A percentile compares a stretch with the other conserved stretches of the same genome.
phyloP scores from a whole-genome alignment of 2,888 invertebrate genomes.

The Baronia brevicornis region DNA sequence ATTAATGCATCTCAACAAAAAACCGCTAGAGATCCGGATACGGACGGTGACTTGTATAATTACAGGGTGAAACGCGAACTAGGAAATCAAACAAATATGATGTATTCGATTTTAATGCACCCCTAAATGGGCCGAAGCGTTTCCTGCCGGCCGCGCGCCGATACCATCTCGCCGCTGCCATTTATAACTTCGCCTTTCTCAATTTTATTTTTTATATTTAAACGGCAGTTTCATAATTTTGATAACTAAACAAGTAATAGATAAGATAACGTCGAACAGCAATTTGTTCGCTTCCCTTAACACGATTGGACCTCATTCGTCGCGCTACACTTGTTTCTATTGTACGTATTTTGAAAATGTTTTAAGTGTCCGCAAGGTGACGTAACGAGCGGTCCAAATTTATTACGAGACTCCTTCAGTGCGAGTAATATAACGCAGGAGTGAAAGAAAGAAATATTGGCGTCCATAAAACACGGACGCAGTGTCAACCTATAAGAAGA shows the following conservation, averaged over 20 bases:
- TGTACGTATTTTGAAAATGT: constrained; percentile 22
- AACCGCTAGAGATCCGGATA: constrained; percentile 61
- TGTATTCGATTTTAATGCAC: constrained; percentile 77
- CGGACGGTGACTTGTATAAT: constrained; percentile 72
- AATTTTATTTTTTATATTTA: constrained; percentile 43
- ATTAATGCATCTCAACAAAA: constrained; percentile 70
- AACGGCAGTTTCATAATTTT: constrained; percentile 59
- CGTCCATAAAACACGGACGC: constrained; percentile 45
- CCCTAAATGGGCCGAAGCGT: constrained; percentile 73
- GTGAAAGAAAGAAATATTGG: constrained; percentile 54
- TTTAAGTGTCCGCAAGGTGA: constrained; percentile 21
- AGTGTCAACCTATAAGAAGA: constrained; percentile 49
- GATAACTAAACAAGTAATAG: constrained; percentile 55
- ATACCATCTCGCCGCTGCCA: constrained; percentile 31
- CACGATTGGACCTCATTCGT: constrained; percentile 28
- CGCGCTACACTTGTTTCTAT: constrained; percentile 28
- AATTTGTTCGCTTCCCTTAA: constrained; percentile 41
- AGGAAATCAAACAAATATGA: constrained; percentile 78
- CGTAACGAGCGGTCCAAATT: constrained; percentile 25
- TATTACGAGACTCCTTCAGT: constrained; percentile 35
- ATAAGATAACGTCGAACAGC: constrained; percentile 47
- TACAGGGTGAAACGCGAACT: constrained; percentile 72
- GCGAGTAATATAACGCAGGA: constrained; percentile 42
- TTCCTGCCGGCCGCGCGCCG: constrained; percentile 62
- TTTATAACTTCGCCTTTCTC: constrained; percentile 58